These are phyloP conservation scores for Cottus gobio DNA, from an alignment of 2,113 vertebrate species.

Conservation along the genomic window DNA sequence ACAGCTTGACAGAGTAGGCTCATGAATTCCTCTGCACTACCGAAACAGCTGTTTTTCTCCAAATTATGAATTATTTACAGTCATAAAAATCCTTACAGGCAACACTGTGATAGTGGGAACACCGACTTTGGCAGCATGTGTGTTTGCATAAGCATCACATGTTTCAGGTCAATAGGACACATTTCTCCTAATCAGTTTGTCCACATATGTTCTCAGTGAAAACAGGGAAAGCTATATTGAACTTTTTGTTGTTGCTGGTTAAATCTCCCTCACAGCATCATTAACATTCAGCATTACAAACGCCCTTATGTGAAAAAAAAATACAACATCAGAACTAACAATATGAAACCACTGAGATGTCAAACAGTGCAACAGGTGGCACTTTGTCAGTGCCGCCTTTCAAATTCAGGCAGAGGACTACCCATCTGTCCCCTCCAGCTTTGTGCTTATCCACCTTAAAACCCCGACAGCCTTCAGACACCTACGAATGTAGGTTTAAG, in stretches of 20 bases:
- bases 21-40: background rate
- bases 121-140: slow-evolving; percentile 19
- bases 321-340: background rate
- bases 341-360: slow-evolving; percentile 7
- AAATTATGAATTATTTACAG: slow-evolving; percentile 27
- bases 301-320: background rate
- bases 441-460: slow-evolving; percentile 67
- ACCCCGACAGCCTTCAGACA: slow-evolving; percentile 58
- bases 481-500: slow-evolving; percentile 43
- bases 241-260: background rate
- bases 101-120: background rate
- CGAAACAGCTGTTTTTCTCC: background rate
- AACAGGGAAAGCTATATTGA: slow-evolving; percentile 12
- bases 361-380: slow-evolving; percentile 54
- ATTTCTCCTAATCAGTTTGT: slow-evolving; percentile 19
- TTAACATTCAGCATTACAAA: background rate
- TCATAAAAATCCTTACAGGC: background rate
- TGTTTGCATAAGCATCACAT: slow-evolving; percentile 51
- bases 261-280: background rate
- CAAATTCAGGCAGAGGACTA: slow-evolving; percentile 26
- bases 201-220: slow-evolving; percentile 20
- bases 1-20: too few species aligned
- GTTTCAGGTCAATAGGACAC: slow-evolving; percentile 38
- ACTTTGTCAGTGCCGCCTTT: slow-evolving; percentile 27
- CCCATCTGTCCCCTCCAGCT: slow-evolving; percentile 69